These are phyloP conservation scores for Peromyscus attwateri DNA, from an alignment of 2,797 vertebrate genomes.

Conservation along the genomic window DNA sequence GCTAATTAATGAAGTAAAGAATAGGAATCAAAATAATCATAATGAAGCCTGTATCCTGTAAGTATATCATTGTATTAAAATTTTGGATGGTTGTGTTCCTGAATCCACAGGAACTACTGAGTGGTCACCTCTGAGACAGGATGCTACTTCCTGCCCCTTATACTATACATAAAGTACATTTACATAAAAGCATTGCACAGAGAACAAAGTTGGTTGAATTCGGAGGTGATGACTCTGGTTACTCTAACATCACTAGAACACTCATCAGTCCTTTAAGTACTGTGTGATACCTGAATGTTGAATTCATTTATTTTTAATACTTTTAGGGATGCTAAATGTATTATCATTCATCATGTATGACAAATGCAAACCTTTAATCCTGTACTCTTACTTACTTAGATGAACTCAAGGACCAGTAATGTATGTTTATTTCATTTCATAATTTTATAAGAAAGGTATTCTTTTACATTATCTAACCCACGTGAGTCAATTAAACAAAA, in stretches of 20 bases:
- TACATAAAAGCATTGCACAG: background rate
- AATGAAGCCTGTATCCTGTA: too few relatives aligned
- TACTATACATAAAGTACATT: background rate
- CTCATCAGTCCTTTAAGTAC: background rate
- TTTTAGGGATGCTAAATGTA: background rate
- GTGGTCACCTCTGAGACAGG: background rate
- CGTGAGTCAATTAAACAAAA: background rate
- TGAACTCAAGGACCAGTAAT: background rate
- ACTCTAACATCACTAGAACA: background rate
- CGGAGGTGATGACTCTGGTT: background rate
- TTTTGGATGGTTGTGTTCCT: background rate
- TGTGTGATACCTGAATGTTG: background rate
- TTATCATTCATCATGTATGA: background rate
- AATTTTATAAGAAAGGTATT: background rate
- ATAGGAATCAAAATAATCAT: background rate
- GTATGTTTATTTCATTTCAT: background rate
- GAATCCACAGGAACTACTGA: too few relatives aligned
- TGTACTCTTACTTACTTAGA: background rate
- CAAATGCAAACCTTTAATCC: background rate
- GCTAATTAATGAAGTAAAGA: background rate
- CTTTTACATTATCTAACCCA: background rate
- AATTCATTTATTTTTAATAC: background rate
- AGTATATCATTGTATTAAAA: background rate
- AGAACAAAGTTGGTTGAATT: background rate
- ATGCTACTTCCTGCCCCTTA: background rate